Evolutionary conservation across 2,888 invertebrate genomes (phyloP).

Genomic region (Sinhomidia bicolor): DNA sequence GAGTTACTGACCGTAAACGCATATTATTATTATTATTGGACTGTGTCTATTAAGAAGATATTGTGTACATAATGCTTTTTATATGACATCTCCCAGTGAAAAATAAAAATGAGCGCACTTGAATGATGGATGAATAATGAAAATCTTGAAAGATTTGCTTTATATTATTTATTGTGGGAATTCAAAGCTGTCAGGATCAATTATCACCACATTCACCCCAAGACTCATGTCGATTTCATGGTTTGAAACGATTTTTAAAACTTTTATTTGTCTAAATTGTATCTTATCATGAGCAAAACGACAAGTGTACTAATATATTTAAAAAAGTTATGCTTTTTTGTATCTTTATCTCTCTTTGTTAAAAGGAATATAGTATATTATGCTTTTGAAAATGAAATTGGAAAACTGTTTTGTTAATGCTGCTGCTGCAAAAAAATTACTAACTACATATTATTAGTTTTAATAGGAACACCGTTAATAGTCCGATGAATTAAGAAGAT

Average conservation of each 20-base stretch:
- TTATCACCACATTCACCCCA: constrained; percentile 80
- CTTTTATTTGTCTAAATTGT: not conserved
- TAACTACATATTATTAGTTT: not conserved
- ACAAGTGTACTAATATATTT: not conserved
- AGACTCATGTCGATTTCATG: constrained; percentile 76
- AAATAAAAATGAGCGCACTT: constrained; percentile 18
- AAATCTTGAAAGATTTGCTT: constrained; percentile 67
- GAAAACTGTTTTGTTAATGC: not conserved
- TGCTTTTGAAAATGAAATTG: not conserved
- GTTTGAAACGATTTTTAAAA: constrained; percentile 68
- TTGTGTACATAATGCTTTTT: constrained; percentile 25
- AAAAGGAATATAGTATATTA: not conserved
- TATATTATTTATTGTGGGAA: constrained; percentile 77
- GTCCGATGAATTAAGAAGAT: constrained; percentile 21
- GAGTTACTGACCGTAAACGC: constrained; percentile 38
- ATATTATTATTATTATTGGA: too few species aligned
- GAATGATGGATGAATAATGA: constrained; percentile 57
- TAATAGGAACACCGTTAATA: constrained; percentile 28
- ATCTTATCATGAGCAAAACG: not conserved
- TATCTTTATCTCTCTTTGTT: not conserved
- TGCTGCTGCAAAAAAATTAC: constrained; percentile 1
- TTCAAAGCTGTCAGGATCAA: constrained; percentile 80
- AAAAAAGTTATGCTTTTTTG: too few species aligned
- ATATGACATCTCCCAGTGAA: not conserved
- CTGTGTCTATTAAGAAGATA: constrained; percentile 2